These are phyloP conservation scores for Papilio gigon DNA, from an alignment of 2,888 invertebrate species.

Conservation along the genomic window DNA sequence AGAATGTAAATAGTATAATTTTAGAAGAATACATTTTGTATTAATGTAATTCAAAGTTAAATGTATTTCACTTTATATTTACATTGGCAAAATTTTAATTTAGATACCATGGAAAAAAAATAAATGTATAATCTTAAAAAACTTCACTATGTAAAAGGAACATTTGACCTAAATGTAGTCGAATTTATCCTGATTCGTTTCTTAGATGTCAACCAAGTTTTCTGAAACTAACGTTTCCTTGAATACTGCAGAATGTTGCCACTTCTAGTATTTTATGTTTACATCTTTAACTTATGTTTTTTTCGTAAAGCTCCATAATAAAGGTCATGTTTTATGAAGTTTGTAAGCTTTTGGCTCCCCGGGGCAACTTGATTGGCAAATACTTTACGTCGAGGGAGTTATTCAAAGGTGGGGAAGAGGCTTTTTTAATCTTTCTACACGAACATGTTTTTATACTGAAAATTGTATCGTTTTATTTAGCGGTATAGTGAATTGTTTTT, in stretches of 20 bases:
- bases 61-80: neutral
- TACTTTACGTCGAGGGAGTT: conserved; percentile 49
- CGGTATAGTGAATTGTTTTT: conserved; percentile 2
- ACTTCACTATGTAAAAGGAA: neutral
- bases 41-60: neutral
- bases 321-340: conserved; percentile 65
- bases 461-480: conserved; percentile 8
- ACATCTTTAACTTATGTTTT: conserved; percentile 48
- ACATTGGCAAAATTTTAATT: neutral
- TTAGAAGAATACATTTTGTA: neutral
- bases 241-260: conserved; percentile 1
- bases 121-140: neutral
- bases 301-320: conserved; percentile 58
- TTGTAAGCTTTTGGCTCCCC: conserved; percentile 50
- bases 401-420: conserved; percentile 41
- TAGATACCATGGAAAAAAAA: neutral
- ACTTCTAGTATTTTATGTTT: conserved; percentile 40
- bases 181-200: neutral
- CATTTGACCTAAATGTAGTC: neutral
- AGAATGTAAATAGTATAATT: neutral
- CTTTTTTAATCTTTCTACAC: conserved; percentile 31
- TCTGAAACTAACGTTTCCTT: neutral
- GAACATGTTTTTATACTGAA: conserved; percentile 15
- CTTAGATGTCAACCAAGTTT: neutral
- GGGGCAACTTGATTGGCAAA: conserved; percentile 54